A percentile compares a stretch with the other conserved stretches of the same genome.
phyloP scores from a whole-genome alignment of 2,797 vertebrate species.

The Rhadinocentrus ornatus region DNA sequence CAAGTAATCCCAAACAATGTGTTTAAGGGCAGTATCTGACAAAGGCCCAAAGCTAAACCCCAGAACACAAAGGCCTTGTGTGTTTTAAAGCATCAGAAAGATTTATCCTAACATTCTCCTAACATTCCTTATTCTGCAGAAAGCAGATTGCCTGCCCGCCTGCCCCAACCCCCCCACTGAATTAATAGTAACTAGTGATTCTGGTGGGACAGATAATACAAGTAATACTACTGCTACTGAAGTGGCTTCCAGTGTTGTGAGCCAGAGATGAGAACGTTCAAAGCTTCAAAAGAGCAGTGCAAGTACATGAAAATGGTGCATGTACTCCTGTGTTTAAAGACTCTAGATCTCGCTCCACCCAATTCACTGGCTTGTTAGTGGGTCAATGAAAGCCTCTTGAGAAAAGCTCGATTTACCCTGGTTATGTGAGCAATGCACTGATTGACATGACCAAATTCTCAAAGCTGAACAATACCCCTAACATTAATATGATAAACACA shows the following conservation, averaged over 20 bases:
- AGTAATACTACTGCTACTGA: constrained; percentile 36
- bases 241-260: neutral
- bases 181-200: constrained; percentile 30
- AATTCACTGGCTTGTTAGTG: neutral
- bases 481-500: constrained; percentile 13
- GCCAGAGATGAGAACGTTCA: constrained; percentile 34
- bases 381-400: constrained; percentile 22
- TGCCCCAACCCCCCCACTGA: too few species aligned
- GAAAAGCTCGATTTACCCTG: constrained; percentile 10
- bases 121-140: constrained; percentile 65
- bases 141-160: constrained; percentile 29
- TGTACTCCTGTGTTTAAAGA: neutral
- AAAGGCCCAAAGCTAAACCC: constrained; percentile 36
- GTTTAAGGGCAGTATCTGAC: constrained; percentile 52
- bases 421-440: constrained; percentile 3
- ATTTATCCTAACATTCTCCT: constrained; percentile 61
- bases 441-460: neutral
- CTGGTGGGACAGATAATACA: constrained; percentile 25
- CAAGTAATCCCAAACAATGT: constrained; percentile 46
- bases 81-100: constrained; percentile 52
- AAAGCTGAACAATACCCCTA: neutral
- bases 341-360: constrained; percentile 15
- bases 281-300: constrained; percentile 24
- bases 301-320: constrained; percentile 9
- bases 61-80: constrained; percentile 42